Evolutionary conservation across 2,888 invertebrate species (phyloP).

Genomic region (Cephus pygmeus): DNA sequence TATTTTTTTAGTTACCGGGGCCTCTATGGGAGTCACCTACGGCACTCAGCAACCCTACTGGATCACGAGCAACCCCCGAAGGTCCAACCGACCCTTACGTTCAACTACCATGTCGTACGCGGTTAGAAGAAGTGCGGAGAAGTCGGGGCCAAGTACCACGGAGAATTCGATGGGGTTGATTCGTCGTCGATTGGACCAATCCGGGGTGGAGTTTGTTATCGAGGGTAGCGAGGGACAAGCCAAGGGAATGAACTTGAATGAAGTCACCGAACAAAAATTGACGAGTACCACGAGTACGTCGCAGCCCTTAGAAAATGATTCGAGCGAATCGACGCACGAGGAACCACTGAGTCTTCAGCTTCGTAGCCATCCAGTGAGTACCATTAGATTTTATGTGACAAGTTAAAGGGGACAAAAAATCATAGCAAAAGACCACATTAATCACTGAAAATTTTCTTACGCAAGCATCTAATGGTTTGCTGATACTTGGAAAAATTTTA

Average conservation of each 20-base stretch:
- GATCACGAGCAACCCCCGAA: slow-evolving; percentile 34
- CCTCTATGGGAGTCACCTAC: slow-evolving; percentile 41
- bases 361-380: not conserved
- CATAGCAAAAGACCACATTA: not conserved
- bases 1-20: slow-evolving; percentile 48
- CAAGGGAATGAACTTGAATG: not conserved
- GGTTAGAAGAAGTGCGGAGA: not conserved
- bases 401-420: not conserved
- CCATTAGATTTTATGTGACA: not conserved
- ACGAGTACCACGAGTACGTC: not conserved
- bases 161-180: not conserved
- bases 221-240: not conserved
- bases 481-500: not conserved
- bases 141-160: not conserved
- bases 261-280: not conserved
- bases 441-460: not conserved
- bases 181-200: slow-evolving; percentile 23
- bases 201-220: not conserved
- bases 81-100: slow-evolving; percentile 29
- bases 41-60: slow-evolving; percentile 35
- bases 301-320: not conserved
- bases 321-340: not conserved
- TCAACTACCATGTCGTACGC: slow-evolving; percentile 17
- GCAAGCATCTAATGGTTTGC: not conserved
- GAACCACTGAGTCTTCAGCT: not conserved